Percentiles rank a stretch among this genome's conserved stretches.
Conservation (phyloP, 2,113 vertebrate genomes). For the Ceratotherium simum region DNA sequence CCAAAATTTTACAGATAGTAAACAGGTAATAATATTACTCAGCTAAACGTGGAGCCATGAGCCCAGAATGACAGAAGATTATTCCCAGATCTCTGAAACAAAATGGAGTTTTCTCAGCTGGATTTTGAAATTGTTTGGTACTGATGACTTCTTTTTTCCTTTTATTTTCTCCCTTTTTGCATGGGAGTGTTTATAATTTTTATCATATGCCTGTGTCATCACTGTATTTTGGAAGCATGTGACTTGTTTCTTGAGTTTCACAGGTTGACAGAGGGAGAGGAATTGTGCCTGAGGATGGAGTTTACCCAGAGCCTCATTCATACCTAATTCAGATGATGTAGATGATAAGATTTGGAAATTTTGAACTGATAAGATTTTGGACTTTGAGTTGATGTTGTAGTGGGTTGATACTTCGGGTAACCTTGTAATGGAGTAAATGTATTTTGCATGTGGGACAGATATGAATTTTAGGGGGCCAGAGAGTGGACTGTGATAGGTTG, state of each 20-base stretch:
- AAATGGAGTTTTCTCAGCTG: background rate
- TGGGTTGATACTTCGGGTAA: background rate
- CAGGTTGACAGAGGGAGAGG: background rate
- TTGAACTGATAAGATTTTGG: background rate
- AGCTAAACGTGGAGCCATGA: background rate
- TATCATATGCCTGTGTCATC: background rate
- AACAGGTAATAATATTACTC: background rate
- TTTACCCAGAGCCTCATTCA: background rate
- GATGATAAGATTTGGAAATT: background rate
- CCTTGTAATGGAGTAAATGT: background rate
- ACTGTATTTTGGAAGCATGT: background rate
- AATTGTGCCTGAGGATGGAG: background rate
- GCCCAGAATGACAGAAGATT: background rate
- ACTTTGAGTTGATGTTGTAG: background rate
- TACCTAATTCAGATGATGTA: background rate
- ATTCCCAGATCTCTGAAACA: background rate
- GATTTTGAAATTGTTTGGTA: background rate
- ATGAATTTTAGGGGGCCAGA: background rate
- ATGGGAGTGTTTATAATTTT: background rate
- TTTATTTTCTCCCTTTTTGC: background rate
- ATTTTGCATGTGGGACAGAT: background rate
- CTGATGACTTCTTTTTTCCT: background rate
- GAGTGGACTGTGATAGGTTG: background rate
- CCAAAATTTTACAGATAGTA: background rate
- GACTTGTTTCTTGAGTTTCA: background rate